Evolutionary conservation across 2,113 vertebrate species (phyloP).

Genomic region (Sinocyclocheilus maitianheensis): DNA sequence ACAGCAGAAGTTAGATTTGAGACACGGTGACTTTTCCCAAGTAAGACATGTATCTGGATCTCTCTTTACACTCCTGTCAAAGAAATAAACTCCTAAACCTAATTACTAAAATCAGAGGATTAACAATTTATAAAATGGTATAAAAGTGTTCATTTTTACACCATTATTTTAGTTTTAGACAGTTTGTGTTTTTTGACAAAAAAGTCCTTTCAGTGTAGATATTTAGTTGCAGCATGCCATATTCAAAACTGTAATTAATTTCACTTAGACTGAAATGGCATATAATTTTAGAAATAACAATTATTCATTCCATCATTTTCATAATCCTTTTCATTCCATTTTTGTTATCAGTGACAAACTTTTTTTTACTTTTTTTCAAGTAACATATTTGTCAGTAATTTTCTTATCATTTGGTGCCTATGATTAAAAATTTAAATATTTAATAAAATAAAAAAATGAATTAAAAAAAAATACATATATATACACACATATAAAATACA

Average conservation of each 20-base stretch:
- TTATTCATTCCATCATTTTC: too few relatives aligned
- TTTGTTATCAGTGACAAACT: too few relatives aligned
- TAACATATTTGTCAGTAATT: too few relatives aligned
- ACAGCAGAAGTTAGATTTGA: not conserved
- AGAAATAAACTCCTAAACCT: not conserved
- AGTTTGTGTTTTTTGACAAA: not conserved
- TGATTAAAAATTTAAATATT: not conserved
- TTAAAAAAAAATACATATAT: too few relatives aligned
- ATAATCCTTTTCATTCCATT: too few relatives aligned
- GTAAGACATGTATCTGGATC: not conserved
- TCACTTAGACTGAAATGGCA: not conserved
- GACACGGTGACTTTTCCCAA: not conserved
- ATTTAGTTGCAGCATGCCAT: not conserved
- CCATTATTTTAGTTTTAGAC: not conserved
- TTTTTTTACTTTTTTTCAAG: too few relatives aligned
- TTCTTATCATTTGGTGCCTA: not conserved
- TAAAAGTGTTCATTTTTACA: not conserved
- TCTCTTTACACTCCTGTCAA: not conserved
- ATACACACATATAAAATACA: too few relatives aligned
- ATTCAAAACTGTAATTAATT: not conserved
- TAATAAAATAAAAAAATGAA: not conserved
- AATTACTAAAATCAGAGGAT: not conserved
- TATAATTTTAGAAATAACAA: not conserved
- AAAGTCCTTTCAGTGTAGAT: not conserved
- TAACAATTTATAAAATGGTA: not conserved